These are phyloP conservation scores for Phaethon lepturus DNA, from an alignment of 2,113 vertebrate genomes.

Conservation along the genomic window DNA sequence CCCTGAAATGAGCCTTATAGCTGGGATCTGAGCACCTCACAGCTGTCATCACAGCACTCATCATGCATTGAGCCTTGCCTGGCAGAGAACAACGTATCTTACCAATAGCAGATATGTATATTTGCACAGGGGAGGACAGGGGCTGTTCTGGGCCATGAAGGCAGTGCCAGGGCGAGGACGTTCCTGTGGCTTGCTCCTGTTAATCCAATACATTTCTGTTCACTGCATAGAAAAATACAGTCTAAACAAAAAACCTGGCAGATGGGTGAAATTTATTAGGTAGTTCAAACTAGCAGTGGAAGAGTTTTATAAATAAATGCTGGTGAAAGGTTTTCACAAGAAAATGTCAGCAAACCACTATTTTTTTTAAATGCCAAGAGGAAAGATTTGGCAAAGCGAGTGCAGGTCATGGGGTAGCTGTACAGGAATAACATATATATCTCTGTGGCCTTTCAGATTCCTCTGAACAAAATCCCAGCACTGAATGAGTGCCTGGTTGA, in stretches of 20 bases:
- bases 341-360: background rate
- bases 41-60: background rate
- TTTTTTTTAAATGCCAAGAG: background rate
- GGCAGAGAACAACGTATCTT: accelerated
- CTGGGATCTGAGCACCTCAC: background rate
- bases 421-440: accelerated
- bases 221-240: background rate
- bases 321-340: background rate
- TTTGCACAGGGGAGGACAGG: background rate
- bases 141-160: background rate
- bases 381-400: background rate
- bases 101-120: background rate
- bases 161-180: background rate
- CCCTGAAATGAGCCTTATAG: background rate
- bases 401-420: background rate
- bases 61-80: background rate
- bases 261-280: background rate
- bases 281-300: background rate
- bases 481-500: background rate
- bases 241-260: background rate
- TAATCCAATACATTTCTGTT: background rate
- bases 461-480: background rate
- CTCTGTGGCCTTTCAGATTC: background rate
- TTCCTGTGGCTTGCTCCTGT: background rate
- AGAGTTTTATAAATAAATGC: background rate